phyloP scores from a whole-genome alignment of 64 coral and sea anemone species.

The Trachythela sp. region DNA sequence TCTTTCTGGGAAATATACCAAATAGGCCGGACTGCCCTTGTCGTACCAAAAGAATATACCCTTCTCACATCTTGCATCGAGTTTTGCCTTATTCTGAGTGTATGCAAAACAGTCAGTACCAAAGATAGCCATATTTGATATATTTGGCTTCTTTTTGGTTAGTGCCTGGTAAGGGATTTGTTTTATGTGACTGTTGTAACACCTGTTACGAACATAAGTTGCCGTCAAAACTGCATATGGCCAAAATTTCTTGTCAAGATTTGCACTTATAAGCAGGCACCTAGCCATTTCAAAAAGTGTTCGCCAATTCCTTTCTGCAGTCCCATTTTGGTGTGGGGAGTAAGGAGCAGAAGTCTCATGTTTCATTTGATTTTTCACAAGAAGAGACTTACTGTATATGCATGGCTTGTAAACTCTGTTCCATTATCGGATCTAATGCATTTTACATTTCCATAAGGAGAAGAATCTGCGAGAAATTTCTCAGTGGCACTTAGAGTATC shows the following conservation, averaged over 20 bases:
- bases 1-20: slow-evolving; percentile 46
- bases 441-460: slow-evolving; percentile 19
- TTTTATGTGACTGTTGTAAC: background rate
- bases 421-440: slow-evolving; percentile 23
- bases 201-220: background rate
- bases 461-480: slow-evolving; percentile 20
- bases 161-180: background rate
- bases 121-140: background rate
- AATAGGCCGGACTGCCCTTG: slow-evolving; percentile 1
- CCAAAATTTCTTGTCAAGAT: background rate
- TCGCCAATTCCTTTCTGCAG: slow-evolving; percentile 1
- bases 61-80: background rate
- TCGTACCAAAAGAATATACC: slow-evolving; percentile 14
- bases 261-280: background rate
- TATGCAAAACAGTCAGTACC: background rate
- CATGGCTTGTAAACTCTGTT: background rate
- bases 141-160: background rate
- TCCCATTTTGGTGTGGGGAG: slow-evolving; percentile 42
- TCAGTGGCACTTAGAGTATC: background rate
- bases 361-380: background rate
- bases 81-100: background rate
- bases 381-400: background rate
- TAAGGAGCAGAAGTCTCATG: slow-evolving; percentile 6
- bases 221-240: background rate
- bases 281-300: slow-evolving; percentile 36